Evolutionary conservation across 2,797 vertebrate species (phyloP).

Genomic region (Lacerta bilineata): DNA sequence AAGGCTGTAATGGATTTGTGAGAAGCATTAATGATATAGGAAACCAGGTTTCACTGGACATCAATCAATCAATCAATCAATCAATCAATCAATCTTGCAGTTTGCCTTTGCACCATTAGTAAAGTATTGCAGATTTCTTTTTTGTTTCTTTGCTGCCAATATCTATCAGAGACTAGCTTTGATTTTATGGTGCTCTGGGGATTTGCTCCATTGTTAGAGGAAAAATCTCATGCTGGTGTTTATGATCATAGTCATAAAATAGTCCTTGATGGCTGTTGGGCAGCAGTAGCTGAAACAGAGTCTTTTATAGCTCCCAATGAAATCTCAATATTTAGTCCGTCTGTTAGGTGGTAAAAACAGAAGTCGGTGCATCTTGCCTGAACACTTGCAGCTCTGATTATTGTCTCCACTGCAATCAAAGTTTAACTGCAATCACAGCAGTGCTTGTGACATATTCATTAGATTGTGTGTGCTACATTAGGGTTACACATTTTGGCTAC

Average conservation of each 20-base stretch:
- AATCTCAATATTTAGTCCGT: conserved; percentile 38
- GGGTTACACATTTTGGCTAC: not conserved
- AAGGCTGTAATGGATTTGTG: not conserved
- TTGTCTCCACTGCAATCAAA: not conserved
- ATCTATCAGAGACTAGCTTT: conserved; percentile 56
- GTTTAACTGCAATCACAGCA: not conserved
- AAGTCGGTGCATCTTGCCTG: conserved; percentile 35
- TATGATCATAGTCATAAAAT: conserved; percentile 53
- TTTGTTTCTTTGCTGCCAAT: conserved; percentile 29
- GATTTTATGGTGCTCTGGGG: conserved; percentile 53
- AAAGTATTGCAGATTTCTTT: conserved; percentile 47
- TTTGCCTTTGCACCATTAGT: conserved; percentile 16
- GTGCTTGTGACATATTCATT: not conserved
- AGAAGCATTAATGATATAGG: conserved; percentile 45
- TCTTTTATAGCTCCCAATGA: conserved; percentile 40
- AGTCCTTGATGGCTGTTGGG: conserved; percentile 55
- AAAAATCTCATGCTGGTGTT: conserved; percentile 61
- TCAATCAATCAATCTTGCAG: conserved; percentile 34
- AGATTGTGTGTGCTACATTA: not conserved
- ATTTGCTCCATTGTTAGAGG: conserved; percentile 47
- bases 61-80: not conserved
- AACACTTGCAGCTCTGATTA: not conserved
- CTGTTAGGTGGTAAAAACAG: conserved; percentile 28
- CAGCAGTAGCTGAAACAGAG: conserved; percentile 31
- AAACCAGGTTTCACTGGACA: not conserved